phyloP scores from a whole-genome alignment of 2,888 invertebrate species.

The Anorthoa munda region DNA sequence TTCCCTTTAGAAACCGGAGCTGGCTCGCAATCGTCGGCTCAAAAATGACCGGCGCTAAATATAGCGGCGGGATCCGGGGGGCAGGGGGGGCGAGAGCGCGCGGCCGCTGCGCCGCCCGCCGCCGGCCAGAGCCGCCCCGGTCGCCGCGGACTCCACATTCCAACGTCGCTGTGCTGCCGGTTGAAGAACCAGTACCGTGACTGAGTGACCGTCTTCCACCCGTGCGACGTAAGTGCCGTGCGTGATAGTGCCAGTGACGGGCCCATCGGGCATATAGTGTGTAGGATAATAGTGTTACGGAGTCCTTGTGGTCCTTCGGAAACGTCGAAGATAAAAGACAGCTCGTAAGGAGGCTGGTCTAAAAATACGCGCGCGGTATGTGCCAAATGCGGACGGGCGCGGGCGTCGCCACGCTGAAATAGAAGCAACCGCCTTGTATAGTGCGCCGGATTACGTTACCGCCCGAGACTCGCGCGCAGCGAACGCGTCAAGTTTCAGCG shows the following conservation, averaged over 20 bases:
- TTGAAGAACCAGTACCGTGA: constrained; percentile 85
- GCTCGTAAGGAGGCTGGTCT: constrained; percentile 73
- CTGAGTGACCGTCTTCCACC: constrained; percentile 89
- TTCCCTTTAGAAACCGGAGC: constrained; percentile 87
- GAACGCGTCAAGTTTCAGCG: constrained; percentile 53
- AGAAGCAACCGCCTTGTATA: constrained; percentile 83
- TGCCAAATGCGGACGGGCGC: constrained; percentile 78
- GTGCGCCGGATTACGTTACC: constrained; percentile 87
- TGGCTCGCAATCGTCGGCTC: constrained; percentile 83
- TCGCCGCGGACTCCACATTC: constrained; percentile 94
- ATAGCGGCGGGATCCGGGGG: constrained; percentile 75
- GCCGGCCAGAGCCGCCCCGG: constrained; percentile 92
- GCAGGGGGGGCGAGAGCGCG: constrained; percentile 66
- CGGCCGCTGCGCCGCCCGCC: constrained; percentile 71
- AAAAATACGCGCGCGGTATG: constrained; percentile 82
- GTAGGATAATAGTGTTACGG: constrained; percentile 73
- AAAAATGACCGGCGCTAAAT: constrained; percentile 87
- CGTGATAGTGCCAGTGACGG: constrained; percentile 79
- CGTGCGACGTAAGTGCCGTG: constrained; percentile 91
- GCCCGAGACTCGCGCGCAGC: constrained; percentile 63
- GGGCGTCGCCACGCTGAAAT: constrained; percentile 73
- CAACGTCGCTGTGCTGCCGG: constrained; percentile 91
- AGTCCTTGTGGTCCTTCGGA: constrained; percentile 69
- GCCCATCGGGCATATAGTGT: constrained; percentile 75
- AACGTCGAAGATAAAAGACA: constrained; percentile 65